Base-by-base conservation (phyloP, 2,888 invertebrate species). In the Ditula angustiorana region DNA sequence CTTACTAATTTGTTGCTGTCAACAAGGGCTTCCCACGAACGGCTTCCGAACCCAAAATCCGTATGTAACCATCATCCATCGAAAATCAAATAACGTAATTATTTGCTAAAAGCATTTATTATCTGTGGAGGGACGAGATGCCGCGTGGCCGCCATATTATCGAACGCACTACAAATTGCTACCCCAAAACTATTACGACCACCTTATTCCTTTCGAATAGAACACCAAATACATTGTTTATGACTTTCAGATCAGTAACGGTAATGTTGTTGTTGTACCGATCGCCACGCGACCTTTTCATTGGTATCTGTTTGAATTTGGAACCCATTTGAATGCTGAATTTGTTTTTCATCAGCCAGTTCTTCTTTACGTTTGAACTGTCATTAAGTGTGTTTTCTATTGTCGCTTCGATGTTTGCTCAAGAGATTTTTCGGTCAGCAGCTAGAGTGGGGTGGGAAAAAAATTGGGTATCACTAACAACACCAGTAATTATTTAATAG, bases 71-170 rank as follows among this genome's bases (percentile, higher is more conserved):
- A 90, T 90, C 89, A 90, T 89, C 90, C 86, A 79, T 89, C 88
- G 83, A 87, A 90, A 88, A 90, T 90, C 90, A 90, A 92, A 90
- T 84, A 91, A 87, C 82, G 89, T 87, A 88, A 90, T 90, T 91
- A 92, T 91, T 92, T 91, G 90, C 86, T 82, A 81, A 90, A 90
- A 88, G 88, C 85, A 90, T 92, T 90, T 90, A 87, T 87, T 89
- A 87, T 90, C 88, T 83, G 85, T 79, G 78, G 83, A 83, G 83
- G 85, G 85, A 86, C 83, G 88, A 85, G 77, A 77, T 69, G 87
- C 83, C 88, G 85, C 87, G 88, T 88, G 90, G 81, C 83, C 1
- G 70, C 77, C 77, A 78, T 79, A 79, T 66, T 71, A 71, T 65
- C 67, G 69, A 55, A 53, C 47, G 16, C 52, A 70, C 69, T 65